Evolutionary conservation across 1,140 invertebrate species (phyloP).

Genomic region (Oscheius sp.): DNA sequence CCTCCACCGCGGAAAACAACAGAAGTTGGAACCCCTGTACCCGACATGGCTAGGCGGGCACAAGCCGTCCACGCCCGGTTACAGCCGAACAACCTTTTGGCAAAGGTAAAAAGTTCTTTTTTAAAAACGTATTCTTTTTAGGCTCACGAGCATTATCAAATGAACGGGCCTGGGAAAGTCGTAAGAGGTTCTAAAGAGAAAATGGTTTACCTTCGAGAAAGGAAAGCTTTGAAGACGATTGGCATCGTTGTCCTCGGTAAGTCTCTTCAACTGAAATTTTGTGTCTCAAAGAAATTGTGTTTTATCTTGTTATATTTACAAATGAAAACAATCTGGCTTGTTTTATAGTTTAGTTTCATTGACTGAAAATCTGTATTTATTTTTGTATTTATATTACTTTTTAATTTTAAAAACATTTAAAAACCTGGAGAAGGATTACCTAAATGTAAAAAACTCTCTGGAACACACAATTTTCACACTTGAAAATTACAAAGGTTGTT

Average conservation of each 20-base stretch:
- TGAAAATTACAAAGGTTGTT: no score
- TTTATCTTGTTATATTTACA: neutral
- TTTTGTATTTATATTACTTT: no score
- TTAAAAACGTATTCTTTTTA: constrained; percentile 11
- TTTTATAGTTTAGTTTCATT: neutral
- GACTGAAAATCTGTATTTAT: no score
- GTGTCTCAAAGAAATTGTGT: no score
- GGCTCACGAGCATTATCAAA: constrained; percentile 40
- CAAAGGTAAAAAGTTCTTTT: constrained; percentile 21
- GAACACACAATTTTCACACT: no score
- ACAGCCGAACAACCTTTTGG: constrained; percentile 34
- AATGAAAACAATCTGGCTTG: neutral
- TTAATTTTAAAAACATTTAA: no score
- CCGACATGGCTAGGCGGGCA: constrained; percentile 9
- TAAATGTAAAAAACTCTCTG: no score
- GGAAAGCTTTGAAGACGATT: constrained; percentile 65
- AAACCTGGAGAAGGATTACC: no score
- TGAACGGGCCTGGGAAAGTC: constrained; percentile 42
- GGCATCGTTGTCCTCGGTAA: constrained; percentile 64
- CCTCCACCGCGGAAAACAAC: constrained; percentile 37
- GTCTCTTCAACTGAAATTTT: neutral
- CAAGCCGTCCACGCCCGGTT: constrained; percentile 19
- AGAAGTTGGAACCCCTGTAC: constrained; percentile 15
- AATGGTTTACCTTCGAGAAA: constrained; percentile 61
- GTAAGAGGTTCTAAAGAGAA: constrained; percentile 60